Base-by-base conservation (phyloP, 64 coral and sea anemone genomes). In the Exaiptasia diaphana region DNA sequence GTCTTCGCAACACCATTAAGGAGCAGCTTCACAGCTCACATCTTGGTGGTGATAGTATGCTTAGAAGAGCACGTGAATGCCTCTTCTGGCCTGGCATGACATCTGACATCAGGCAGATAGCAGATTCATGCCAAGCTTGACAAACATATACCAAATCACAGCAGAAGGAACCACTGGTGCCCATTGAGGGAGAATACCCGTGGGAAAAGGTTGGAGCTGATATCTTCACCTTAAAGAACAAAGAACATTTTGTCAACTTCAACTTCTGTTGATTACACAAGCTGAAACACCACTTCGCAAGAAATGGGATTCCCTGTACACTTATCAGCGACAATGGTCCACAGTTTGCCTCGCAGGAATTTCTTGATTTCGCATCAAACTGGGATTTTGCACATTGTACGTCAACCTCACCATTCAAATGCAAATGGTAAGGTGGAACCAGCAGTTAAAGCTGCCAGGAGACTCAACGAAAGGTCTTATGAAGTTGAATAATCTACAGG, bases 71-170 rank as follows among this genome's bases (percentile, higher is more conserved):
- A 22, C 26, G 80, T 38, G 80, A 83, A 1, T 71, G 64, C 42
- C 41, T 83, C 34, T 83, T 42, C 23, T 83, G 80, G 80, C 80
- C 80, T 24, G 20, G 64, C n/a, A 83, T 83, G 80, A 22, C 67
- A 12, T 38, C 43, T 1, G 46, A 83, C 18, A 1, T 83, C 17
- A 83, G 39, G 52, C 45, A 83, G 37, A 71, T 71, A 21, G 59
- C 71, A 25, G 37, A 63, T 25, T 42, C 52, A 25, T 83, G 64
- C 33, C 64, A 83, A 18, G 37, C 68, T 26, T 82, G 79, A 42
- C 15, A 71, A 38, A n/a, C 80, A 4, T 65, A 83, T 49, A 43
- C 45, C 64, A 83, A 21, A 4, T 11, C 18, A 13, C 80, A 83
- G 54, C 42, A 48, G 41, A 83, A 83, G 50, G 80, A 83, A 25